Base-by-base conservation (phyloP, 2,888 invertebrate genomes). In the Trichogramma dendrolimi region DNA sequence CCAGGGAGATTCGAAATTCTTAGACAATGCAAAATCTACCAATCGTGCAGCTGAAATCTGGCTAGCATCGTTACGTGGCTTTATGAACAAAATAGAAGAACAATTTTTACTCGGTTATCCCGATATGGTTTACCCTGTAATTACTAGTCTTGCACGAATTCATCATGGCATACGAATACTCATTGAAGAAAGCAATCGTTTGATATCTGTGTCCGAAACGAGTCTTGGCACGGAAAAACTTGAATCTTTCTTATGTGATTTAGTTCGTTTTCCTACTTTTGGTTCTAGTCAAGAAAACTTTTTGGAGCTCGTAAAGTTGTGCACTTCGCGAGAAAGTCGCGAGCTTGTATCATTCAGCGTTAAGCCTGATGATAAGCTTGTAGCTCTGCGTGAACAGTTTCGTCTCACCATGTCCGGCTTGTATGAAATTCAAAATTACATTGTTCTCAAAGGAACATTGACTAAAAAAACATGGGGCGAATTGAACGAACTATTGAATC, bases 51-150 rank as follows among this genome's bases (percentile, higher is more conserved):
- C 81, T 0, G 69, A 79, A 2, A 82, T 81, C 0, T 84, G 85
- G 84, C 74, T 83, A 41, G 78, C 81, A 65, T 86, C 87, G 0
- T 76, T 84, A 6, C 80, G 82, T 59, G 81, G 81, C 44, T 87
- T 87, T 72, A 81, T 82, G 49, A 81, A 81, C 55, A 83, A 83
- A 71, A 73, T 88, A 40, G 81, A 86, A 39, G 77, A 72, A 4
- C 78, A 77, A 0, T 89, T 86, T 73, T 80, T 83, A 0, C 81
- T 84, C 4, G 85, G 86, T n/a, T 94, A 92, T 73, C 89, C 89
- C 0, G 95, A 95, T 75, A 81, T 95, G 57, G 83, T 89, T 0
- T 83, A 86, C 63, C 92, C 93, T 0, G 79, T 94, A 14, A 81
- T 89, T 55, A 82, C 84, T 60, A 87, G 89, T 0, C 75, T 91